phyloP scores from a whole-genome alignment of 2,888 invertebrate genomes.

The Nemurella pictetii region DNA sequence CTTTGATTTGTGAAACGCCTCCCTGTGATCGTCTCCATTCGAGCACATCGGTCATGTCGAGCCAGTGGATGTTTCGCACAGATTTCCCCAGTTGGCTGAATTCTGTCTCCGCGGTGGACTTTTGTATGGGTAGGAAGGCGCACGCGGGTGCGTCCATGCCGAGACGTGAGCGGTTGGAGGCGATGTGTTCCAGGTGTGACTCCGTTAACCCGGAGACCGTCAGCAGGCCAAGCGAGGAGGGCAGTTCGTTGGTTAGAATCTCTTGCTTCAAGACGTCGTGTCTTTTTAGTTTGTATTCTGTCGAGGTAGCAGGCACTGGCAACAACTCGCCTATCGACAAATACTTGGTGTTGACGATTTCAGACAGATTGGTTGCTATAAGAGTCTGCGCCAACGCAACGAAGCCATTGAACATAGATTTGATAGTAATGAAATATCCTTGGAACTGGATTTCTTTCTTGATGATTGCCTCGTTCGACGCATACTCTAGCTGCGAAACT shows the following conservation, averaged over 20 bases:
- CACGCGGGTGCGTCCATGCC: background rate
- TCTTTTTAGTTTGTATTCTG: background rate
- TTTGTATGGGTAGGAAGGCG: background rate
- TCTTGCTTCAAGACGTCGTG: background rate
- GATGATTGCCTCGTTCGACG: background rate
- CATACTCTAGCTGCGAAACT: background rate
- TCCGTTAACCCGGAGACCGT: background rate
- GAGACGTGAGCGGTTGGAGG: too few relatives aligned
- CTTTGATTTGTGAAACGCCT: background rate
- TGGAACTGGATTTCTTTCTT: conserved; percentile 1
- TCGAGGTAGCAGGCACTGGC: background rate
- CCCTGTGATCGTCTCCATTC: conserved; percentile 12
- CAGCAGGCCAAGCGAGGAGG: background rate
- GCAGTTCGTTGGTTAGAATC: background rate
- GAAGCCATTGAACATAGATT: background rate
- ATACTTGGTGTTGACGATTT: background rate
- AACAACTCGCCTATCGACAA: background rate
- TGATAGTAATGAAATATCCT: background rate
- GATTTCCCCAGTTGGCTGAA: background rate
- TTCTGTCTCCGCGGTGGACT: background rate
- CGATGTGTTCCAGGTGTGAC: background rate
- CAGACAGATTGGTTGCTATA: background rate
- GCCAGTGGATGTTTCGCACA: background rate
- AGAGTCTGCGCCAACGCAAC: conserved; percentile 6
- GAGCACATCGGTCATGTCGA: background rate